phyloP scores from a whole-genome alignment of 92 coral and sea anemone species.

The Zoanthus solanderi region DNA sequence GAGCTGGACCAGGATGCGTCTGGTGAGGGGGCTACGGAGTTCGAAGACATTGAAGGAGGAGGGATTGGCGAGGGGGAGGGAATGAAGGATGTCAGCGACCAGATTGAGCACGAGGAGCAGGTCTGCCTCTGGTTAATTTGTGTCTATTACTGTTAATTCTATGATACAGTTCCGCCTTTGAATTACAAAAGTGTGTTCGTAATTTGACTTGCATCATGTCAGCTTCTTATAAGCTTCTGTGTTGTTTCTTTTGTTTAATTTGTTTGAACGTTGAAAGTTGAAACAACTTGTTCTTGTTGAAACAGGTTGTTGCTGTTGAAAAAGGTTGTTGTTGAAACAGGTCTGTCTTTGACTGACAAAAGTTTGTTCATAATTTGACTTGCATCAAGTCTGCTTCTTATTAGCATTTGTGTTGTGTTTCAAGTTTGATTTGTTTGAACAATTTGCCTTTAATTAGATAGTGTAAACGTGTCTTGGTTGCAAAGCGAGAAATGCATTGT shows the following conservation, averaged over 20 bases:
- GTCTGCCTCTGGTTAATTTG: background rate
- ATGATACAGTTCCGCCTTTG: too few relatives aligned
- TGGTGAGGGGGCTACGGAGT: conserved; percentile 92
- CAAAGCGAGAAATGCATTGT: too few relatives aligned
- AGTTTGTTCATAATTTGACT: too few relatives aligned
- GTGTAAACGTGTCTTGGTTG: too few relatives aligned
- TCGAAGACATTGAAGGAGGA: conserved; percentile 93
- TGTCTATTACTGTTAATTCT: background rate
- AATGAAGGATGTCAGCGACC: conserved; percentile 95
- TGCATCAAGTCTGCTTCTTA: background rate
- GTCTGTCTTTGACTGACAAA: background rate
- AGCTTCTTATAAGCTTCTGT: background rate
- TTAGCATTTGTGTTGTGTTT: background rate
- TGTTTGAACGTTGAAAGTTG: background rate
- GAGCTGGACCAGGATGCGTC: conserved; percentile 88
- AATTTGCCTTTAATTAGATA: background rate
- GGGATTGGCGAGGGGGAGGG: conserved; percentile 99
- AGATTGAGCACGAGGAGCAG: conserved; percentile 89
- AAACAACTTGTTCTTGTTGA: too few relatives aligned
- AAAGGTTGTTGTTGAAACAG: background rate
- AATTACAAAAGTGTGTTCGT: too few relatives aligned
- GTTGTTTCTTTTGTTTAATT: background rate
- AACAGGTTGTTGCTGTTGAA: too few relatives aligned
- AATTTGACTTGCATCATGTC: background rate
- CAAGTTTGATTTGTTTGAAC: background rate